Base-by-base conservation (phyloP, 1,140 invertebrate genomes). In the Aphelinus atriplicis region DNA sequence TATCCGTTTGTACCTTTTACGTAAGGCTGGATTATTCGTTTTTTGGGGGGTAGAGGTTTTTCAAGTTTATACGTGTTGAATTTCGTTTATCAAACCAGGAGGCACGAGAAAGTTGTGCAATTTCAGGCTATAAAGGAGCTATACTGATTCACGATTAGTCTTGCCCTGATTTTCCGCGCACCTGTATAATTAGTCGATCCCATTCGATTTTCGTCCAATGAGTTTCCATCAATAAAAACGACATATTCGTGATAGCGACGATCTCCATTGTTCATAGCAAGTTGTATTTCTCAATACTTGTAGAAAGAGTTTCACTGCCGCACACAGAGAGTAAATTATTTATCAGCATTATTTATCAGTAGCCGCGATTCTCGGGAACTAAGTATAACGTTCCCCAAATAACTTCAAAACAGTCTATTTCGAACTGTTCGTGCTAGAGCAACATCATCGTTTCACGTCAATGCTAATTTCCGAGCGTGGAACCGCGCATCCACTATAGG, bases 81-180 rank as follows among this genome's bases (percentile, higher is more conserved):
- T 42, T 58, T 66, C 9, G 71, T 73, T 60, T 73, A 55, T 51
- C 46, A 45, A 1, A 60, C 9, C 7, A 47, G 55, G 53, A 60
- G 55, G 47, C 57, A n/a, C 26, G 57, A 42, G 65, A 68, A 67
- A 74, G 57, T 74, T 68, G 58, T 10, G 9, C 69, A 63, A 63
- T 71, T 43, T 47, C 42, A 55, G 5, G 50, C 60, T 63, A 70
- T 61, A 61, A 62, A 4, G 7, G 63, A 63, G 42, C 63, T 63
- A 26, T 63, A 55, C 3, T 46, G 60, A 71, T 71, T 62, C 63
- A 63, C 56, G 60, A 63, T 26, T 47, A 62, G 63, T 61, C 45
- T 0, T 48, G 10, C 68, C 2, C 2, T n/a, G 6, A 4, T 26
- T 26, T 26, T 26, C 26, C 26, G 26, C 26, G 26, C 26, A 26